phyloP scores from a whole-genome alignment of 1,140 invertebrate species.

The Caerostris extrusa region DNA sequence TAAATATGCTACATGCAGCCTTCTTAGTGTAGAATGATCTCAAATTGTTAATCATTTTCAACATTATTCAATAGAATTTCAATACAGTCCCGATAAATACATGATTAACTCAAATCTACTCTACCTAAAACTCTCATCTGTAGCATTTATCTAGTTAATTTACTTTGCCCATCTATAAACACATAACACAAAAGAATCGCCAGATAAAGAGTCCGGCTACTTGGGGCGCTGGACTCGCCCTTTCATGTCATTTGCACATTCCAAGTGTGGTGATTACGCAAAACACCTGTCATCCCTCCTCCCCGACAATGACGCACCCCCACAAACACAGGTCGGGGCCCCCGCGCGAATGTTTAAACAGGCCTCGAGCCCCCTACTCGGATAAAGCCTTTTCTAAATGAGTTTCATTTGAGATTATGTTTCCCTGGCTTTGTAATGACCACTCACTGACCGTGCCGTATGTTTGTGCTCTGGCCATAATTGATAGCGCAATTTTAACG shows the following conservation, averaged over 20 bases:
- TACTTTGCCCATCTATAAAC: too few species aligned
- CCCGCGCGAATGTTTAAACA: slow-evolving; percentile 16
- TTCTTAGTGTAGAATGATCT: too few species aligned
- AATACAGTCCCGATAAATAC: too few species aligned
- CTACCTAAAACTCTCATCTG: too few species aligned
- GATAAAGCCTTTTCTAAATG: slow-evolving; percentile 70
- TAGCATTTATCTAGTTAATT: too few species aligned
- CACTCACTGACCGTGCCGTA: slow-evolving; percentile 35
- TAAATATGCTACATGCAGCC: too few species aligned
- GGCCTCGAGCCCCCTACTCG: not conserved
- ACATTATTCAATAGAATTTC: too few species aligned
- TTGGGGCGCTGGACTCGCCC: not conserved
- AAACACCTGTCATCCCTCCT: slow-evolving; percentile 42
- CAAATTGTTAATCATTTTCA: too few species aligned
- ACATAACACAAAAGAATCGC: too few species aligned
- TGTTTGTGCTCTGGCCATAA: slow-evolving; percentile 67
- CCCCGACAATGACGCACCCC: not conserved
- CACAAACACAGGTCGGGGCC: slow-evolving; percentile 20
- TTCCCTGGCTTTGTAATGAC: slow-evolving; percentile 65
- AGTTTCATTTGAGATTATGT: slow-evolving; percentile 71
- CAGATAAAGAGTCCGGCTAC: too few species aligned
- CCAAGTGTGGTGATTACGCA: slow-evolving; percentile 23
- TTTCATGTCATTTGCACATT: not conserved
- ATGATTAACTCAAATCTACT: too few species aligned
- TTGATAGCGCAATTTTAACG: slow-evolving; percentile 72